Percentiles rank a stretch among this genome's conserved stretches.
Evolutionary conservation across 2,888 invertebrate genomes (phyloP).

Genomic region (Nomada fucata): DNA sequence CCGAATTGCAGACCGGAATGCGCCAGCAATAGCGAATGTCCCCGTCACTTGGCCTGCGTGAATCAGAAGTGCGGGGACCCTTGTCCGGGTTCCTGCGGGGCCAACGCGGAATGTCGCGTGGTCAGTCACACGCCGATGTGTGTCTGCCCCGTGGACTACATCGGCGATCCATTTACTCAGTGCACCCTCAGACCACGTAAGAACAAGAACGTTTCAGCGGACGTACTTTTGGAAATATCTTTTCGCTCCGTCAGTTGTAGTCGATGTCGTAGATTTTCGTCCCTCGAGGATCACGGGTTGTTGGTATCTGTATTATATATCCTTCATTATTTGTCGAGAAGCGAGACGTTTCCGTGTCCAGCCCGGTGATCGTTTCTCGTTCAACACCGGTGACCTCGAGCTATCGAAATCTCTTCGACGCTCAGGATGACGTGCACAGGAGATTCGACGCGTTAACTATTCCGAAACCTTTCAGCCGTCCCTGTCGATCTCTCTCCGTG

Average conservation of each 20-base stretch:
- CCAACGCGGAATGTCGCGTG: conserved; percentile 84
- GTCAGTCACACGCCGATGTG: conserved; percentile 86
- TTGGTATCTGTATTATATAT: neutral
- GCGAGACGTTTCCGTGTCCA: too few species aligned
- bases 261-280: neutral
- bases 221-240: conserved; percentile 7
- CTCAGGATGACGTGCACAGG: neutral
- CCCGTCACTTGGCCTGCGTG: conserved; percentile 85
- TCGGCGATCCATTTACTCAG: conserved; percentile 86
- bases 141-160: conserved; percentile 86
- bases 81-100: conserved; percentile 90
- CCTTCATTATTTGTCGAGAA: too few species aligned
- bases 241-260: too few species aligned
- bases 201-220: conserved; percentile 81
- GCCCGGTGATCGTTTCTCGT: too few species aligned
- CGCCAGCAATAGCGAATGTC: conserved; percentile 85
- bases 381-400: neutral
- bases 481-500: conserved; percentile 85
- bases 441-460: neutral
- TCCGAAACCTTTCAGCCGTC: neutral
- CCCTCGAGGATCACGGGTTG: neutral
- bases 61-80: conserved; percentile 89
- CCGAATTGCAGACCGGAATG: conserved; percentile 85
- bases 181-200: conserved; percentile 89
- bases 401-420: neutral